phyloP scores from a whole-genome alignment of 1,140 invertebrate species.

The Lordiphosa collinella region DNA sequence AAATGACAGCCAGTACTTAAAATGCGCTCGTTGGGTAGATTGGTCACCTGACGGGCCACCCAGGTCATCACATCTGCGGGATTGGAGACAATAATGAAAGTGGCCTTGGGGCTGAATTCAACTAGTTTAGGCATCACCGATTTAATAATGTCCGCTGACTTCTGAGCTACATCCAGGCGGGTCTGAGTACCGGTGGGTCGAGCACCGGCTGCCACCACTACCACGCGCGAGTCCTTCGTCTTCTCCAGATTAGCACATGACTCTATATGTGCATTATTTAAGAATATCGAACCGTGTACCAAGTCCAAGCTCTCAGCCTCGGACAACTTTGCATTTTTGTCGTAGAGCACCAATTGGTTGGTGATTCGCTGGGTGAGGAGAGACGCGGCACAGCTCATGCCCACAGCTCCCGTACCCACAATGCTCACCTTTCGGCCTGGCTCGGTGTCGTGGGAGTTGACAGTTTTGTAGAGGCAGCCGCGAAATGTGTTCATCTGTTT shows the following conservation, averaged over 20 bases:
- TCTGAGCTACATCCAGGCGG: constrained; percentile 89
- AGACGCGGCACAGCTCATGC: constrained; percentile 23
- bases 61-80: constrained; percentile 93
- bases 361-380: constrained; percentile 21
- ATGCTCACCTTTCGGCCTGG: constrained; percentile 30
- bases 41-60: constrained; percentile 92
- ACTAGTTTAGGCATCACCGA: constrained; percentile 88
- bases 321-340: constrained; percentile 1
- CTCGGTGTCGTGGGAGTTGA: constrained; percentile 8
- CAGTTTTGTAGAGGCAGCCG: constrained; percentile 9
- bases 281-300: constrained; percentile 18
- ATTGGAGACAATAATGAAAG: constrained; percentile 91
- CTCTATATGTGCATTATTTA: constrained; percentile 5
- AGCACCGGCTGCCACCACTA: constrained; percentile 89
- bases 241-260: constrained; percentile 79
- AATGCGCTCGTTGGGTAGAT: constrained; percentile 89
- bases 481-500: not conserved
- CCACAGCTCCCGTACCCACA: constrained; percentile 25
- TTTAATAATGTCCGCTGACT: constrained; percentile 81
- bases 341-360: constrained; percentile 23
- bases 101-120: constrained; percentile 89
- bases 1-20: constrained; percentile 94
- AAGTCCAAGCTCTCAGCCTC: constrained; percentile 16
- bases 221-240: constrained; percentile 87
- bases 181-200: constrained; percentile 91